Evolutionary conservation across 1,140 invertebrate species (phyloP).

Genomic region (Steinernema khuongi): DNA sequence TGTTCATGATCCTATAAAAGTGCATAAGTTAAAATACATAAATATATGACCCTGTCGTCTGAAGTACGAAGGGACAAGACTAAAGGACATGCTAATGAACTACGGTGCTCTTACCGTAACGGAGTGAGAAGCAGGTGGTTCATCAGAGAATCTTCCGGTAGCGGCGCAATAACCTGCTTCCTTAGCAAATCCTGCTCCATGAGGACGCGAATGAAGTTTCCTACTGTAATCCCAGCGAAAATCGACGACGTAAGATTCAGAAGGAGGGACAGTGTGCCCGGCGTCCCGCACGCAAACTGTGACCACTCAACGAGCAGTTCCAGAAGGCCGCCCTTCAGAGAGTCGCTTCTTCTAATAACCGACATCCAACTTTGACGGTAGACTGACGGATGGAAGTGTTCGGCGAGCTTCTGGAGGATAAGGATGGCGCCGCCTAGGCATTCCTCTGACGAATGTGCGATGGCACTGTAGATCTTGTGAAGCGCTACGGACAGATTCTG

Average conservation of each 20-base stretch:
- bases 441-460: background rate
- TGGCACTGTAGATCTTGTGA: background rate
- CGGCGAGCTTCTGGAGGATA: background rate
- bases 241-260: background rate
- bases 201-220: background rate
- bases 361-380: conserved; percentile 2
- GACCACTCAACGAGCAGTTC: background rate
- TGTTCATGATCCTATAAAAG: conserved; percentile 10
- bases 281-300: background rate
- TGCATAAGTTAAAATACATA: background rate
- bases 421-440: background rate
- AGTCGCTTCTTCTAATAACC: background rate
- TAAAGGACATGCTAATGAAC: too few relatives aligned
- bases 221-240: background rate
- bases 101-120: background rate
- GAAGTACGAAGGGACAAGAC: too few relatives aligned
- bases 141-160: background rate
- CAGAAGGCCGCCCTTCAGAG: background rate
- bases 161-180: background rate
- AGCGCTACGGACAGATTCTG: background rate
- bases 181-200: conserved; percentile 4
- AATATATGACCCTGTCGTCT: too few relatives aligned
- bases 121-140: background rate
- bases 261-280: background rate
- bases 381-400: background rate